Evolutionary conservation across 2,797 vertebrate species (phyloP).

Genomic region (Peromyscus nudipes): DNA sequence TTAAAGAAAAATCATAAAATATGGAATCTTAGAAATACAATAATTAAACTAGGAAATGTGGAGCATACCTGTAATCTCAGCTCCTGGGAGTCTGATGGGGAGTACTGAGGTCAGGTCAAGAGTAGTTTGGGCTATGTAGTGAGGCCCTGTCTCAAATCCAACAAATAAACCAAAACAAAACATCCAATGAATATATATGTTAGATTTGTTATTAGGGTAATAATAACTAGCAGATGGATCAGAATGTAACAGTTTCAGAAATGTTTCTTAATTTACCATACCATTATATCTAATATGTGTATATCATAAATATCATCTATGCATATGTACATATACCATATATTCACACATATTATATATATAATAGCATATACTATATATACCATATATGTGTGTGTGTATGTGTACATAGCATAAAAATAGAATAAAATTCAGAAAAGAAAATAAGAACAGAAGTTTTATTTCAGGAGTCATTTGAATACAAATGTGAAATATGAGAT

Average conservation of each 20-base stretch:
- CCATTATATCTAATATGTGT: background rate
- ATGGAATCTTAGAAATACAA: background rate
- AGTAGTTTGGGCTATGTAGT: background rate
- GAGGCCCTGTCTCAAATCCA: no score
- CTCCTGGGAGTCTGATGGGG: background rate
- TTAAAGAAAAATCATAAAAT: conserved; percentile 1
- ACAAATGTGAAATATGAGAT: background rate
- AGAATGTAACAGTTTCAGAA: background rate
- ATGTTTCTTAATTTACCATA: background rate
- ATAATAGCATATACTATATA: background rate
- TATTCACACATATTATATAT: background rate
- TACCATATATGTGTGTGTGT: background rate
- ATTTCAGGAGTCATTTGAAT: background rate
- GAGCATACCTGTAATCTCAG: background rate
- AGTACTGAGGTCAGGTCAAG: background rate
- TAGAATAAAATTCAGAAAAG: background rate
- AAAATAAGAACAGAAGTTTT: background rate
- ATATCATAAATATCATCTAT: background rate
- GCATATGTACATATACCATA: background rate
- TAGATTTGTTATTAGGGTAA: background rate
- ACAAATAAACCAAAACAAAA: background rate
- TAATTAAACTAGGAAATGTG: background rate
- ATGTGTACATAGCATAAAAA: background rate
- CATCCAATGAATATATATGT: background rate
- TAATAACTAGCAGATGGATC: background rate